Evolutionary conservation across 2,113 vertebrate genomes (phyloP).

Genomic region (Opisthocomus hoazin): DNA sequence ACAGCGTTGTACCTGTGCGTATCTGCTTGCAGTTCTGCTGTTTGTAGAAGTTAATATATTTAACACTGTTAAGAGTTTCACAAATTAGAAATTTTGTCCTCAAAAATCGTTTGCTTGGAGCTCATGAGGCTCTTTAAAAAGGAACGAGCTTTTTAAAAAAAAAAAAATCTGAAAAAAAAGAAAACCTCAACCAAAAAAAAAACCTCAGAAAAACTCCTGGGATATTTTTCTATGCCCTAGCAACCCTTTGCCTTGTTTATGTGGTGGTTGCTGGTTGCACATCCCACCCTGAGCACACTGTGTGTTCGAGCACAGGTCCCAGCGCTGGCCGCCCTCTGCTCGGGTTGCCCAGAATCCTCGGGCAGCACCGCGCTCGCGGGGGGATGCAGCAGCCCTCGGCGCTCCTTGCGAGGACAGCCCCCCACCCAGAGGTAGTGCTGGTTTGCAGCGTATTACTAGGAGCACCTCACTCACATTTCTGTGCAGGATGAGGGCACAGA

Average conservation of each 20-base stretch:
- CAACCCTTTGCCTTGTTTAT: not conserved
- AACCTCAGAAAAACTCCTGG: not conserved
- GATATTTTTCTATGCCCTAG: not conserved
- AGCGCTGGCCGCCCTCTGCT: not conserved
- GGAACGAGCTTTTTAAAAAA: not conserved
- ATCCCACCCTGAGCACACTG: not conserved
- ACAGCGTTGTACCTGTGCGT: accelerated
- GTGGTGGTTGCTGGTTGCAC: not conserved
- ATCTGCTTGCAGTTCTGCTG: not conserved
- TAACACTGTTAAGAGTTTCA: not conserved
- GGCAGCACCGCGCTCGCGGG: accelerated
- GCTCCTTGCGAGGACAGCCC: not conserved
- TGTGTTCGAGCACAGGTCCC: not conserved
- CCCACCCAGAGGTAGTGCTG: accelerated
- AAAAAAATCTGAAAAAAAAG: not conserved
- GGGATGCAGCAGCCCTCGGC: not conserved
- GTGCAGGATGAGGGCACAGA: not conserved
- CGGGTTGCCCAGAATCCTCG: not conserved
- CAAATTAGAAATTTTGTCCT: not conserved
- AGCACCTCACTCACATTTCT: accelerated
- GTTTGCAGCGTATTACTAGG: not conserved
- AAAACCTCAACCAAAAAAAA: not conserved
- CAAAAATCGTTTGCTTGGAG: not conserved
- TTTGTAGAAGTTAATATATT: accelerated
- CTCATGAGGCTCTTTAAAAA: not conserved